Evolutionary conservation across 2,888 invertebrate genomes (phyloP).

Genomic region (Spodoptera exigua): DNA sequence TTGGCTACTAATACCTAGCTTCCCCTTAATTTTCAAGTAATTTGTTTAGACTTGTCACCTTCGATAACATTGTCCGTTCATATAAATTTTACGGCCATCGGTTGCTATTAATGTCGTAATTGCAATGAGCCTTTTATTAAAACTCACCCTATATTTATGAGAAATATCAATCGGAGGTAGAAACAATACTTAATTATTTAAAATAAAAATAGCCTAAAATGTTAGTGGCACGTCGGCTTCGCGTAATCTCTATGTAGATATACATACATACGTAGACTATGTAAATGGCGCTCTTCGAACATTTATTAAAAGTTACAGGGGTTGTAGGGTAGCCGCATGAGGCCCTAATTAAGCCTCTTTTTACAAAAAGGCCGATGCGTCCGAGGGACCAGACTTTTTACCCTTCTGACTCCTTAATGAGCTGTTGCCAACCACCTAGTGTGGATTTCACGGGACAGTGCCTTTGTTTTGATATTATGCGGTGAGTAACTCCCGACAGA

Average conservation of each 20-base stretch:
- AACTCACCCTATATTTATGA: neutral
- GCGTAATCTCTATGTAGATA: conserved; percentile 54
- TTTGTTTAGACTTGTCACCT: conserved; percentile 45
- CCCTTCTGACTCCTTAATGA: conserved; percentile 88
- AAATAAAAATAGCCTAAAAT: conserved; percentile 13
- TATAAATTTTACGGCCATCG: conserved; percentile 37
- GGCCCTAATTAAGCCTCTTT: conserved; percentile 88
- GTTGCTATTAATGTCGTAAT: conserved; percentile 5
- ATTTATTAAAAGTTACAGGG: conserved; percentile 90
- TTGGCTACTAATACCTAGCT: conserved; percentile 41
- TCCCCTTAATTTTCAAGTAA: conserved; percentile 41
- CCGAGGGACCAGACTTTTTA: conserved; percentile 80
- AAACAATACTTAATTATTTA: neutral
- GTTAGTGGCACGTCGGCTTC: conserved; percentile 21
- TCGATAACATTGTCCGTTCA: conserved; percentile 37
- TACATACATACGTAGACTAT: conserved; percentile 58
- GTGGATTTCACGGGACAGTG: conserved; percentile 77
- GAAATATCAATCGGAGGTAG: neutral
- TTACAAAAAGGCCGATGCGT: conserved; percentile 83
- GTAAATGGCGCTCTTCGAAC: conserved; percentile 82
- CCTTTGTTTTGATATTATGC: conserved; percentile 80
- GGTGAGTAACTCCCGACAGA: conserved; percentile 65
- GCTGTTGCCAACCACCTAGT: conserved; percentile 82
- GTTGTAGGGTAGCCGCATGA: conserved; percentile 87
- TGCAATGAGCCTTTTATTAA: neutral